Evolutionary conservation across 2,797 vertebrate genomes (phyloP).

Genomic region (Erpetoichthys calabaricus): DNA sequence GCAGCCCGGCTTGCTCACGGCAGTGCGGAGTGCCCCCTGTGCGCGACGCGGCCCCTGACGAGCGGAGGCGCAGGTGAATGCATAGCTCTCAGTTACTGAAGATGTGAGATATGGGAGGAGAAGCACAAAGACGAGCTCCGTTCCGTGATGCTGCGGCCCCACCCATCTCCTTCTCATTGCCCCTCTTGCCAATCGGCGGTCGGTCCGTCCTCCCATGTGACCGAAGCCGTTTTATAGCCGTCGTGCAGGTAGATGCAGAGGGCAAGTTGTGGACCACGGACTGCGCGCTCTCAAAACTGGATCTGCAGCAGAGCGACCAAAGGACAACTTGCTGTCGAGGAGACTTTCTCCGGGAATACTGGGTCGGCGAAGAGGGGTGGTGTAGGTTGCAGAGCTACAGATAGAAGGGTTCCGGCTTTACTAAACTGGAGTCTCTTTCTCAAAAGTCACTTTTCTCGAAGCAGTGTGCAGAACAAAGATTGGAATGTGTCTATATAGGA

Average conservation of each 20-base stretch:
- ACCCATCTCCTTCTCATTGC: conserved; percentile 23
- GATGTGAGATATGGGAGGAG: conserved; percentile 56
- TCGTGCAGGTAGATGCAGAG: conserved; percentile 27
- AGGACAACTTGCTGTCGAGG: no score
- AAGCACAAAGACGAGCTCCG: conserved; percentile 62
- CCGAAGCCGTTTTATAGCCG: conserved; percentile 35
- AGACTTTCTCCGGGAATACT: no score
- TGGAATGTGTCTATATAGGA: no score
- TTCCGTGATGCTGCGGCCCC: conserved; percentile 36
- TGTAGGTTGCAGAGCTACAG: no score
- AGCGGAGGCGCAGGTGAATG: conserved; percentile 47
- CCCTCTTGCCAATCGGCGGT: conserved; percentile 56
- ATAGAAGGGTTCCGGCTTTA: no score
- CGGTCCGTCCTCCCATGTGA: conserved; percentile 44
- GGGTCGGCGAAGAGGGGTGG: no score
- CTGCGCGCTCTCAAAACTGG: no score
- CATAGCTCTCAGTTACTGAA: conserved; percentile 79
- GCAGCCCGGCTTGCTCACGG: conserved; percentile 26
- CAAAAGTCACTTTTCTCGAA: no score
- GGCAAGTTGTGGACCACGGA: neutral
- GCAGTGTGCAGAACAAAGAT: no score
- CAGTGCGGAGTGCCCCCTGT: conserved; percentile 25
- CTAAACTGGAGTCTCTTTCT: no score
- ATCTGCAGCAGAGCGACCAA: no score
- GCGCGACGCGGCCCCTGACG: conserved; percentile 47